phyloP scores from a whole-genome alignment of 2,888 invertebrate species.

The Oligia strigilis region DNA sequence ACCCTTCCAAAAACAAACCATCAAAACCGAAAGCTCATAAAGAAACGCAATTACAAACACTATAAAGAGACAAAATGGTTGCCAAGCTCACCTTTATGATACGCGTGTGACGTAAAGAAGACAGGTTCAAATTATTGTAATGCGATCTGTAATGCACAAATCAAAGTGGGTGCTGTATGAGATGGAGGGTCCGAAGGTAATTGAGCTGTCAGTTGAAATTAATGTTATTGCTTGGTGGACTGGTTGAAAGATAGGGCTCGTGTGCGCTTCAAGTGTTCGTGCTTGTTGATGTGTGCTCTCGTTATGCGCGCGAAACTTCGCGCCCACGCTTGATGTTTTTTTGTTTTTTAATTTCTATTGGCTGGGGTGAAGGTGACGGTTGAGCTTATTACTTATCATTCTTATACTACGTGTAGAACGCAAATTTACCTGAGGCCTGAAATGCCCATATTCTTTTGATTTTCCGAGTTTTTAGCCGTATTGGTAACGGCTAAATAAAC shows the following conservation, averaged over 20 bases:
- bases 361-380: neutral
- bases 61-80: slow-evolving; percentile 70
- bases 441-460: neutral
- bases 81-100: slow-evolving; percentile 71
- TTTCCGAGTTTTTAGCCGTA: neutral
- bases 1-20: slow-evolving; percentile 43
- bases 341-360: slow-evolving; percentile 18
- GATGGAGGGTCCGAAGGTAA: slow-evolving; percentile 74
- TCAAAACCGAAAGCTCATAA: slow-evolving; percentile 57
- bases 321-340: slow-evolving; percentile 34
- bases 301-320: slow-evolving; percentile 62
- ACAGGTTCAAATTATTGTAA: slow-evolving; percentile 76
- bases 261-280: slow-evolving; percentile 77
- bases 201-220: slow-evolving; percentile 87
- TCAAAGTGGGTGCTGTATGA: slow-evolving; percentile 68
- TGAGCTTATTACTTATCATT: slow-evolving; percentile 11
- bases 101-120: slow-evolving; percentile 72
- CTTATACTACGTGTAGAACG: neutral
- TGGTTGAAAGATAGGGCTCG: slow-evolving; percentile 61
- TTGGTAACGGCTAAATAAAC: neutral
- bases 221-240: slow-evolving; percentile 78
- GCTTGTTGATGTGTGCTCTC: slow-evolving; percentile 67
- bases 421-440: neutral
- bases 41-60: slow-evolving; percentile 75
- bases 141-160: slow-evolving; percentile 73